Evolutionary conservation across 2,113 vertebrate species (phyloP), one percentile per base, ranked within the genome.

Genomic region (Nycticebus coucang): DNA sequence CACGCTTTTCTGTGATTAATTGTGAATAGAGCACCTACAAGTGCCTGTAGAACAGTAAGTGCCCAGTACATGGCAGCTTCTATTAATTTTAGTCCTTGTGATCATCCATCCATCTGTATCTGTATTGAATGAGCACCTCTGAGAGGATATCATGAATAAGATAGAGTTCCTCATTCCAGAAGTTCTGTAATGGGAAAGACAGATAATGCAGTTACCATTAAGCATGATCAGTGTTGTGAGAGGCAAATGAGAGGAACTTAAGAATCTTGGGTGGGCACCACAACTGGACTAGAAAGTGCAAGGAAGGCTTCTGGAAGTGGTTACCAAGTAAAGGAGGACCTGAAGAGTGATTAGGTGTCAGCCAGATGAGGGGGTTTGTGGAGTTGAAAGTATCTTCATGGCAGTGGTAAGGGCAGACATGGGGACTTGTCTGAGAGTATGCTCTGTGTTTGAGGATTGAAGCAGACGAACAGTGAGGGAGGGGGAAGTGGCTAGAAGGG

Each of bases 111-210:
- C 69, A 68, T 62, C 9, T 30, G 9, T 95, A 85, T 91, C 95
- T 91, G 9, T 95, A 85, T 91, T 96, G 89, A 92, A 64, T 85
- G 33, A 86, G 11, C 78, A 85, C 28, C 21, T 19, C 26, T 55
- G 30, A 85, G 37, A 75, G 10, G 24, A 66, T 37, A 72, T n/a
- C n/a, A 85, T 24, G 72, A 85, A 80, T 14, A 83, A 81, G 22
- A 41, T 55, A 93, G 21, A 60, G 37, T 41, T n/a, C 14, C 37
- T 28, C 24, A 74, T n/a, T 53, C 28, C 30, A 45, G 59, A 82
- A 95, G 37, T 74, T n/a, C 59, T 91, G 59, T 92, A 60, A 50
- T 24, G 68, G 83, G 74, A 71, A 78, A 77, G 37, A 59, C 19
- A 50, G 82, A 86, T 86, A 7, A 37, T 72, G 69, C 45, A 35